These are phyloP conservation scores for Corydoras sp. DNA, from an alignment of 2,113 vertebrate genomes.

Conservation along the genomic window DNA sequence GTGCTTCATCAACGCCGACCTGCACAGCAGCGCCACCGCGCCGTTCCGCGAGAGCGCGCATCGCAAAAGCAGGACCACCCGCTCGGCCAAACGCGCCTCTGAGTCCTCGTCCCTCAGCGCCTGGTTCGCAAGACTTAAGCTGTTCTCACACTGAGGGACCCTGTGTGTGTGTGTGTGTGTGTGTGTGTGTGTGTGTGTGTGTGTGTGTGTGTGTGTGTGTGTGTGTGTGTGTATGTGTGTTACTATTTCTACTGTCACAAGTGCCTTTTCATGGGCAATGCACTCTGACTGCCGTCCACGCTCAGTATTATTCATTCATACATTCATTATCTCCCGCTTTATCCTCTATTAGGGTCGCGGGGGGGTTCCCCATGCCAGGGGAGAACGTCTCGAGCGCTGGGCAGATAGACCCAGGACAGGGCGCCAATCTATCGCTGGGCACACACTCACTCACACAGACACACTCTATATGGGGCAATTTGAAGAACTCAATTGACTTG, in stretches of 20 bases:
- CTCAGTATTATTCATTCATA: constrained; percentile 50
- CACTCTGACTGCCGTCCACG: constrained; percentile 25
- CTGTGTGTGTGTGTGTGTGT: background rate
- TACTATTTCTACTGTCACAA: background rate
- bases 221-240: background rate
- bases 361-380: no score
- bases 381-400: no score
- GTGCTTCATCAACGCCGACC: constrained; percentile 74
- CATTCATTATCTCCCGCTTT: no score
- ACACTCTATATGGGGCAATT: no score
- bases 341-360: no score
- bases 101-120: constrained; percentile 76
- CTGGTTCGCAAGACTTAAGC: constrained; percentile 81
- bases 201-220: no score
- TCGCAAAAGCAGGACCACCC: constrained; percentile 57
- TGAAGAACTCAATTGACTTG: no score
- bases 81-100: constrained; percentile 53
- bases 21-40: constrained; percentile 83
- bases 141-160: constrained; percentile 80
- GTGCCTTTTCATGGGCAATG: constrained; percentile 53
- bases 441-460: no score
- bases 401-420: no score
- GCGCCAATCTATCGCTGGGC: no score
- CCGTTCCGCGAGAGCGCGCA: constrained; percentile 76
- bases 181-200: background rate